Conservation (phyloP, 2,797 vertebrate species). For the Sebastes itinus region DNA sequence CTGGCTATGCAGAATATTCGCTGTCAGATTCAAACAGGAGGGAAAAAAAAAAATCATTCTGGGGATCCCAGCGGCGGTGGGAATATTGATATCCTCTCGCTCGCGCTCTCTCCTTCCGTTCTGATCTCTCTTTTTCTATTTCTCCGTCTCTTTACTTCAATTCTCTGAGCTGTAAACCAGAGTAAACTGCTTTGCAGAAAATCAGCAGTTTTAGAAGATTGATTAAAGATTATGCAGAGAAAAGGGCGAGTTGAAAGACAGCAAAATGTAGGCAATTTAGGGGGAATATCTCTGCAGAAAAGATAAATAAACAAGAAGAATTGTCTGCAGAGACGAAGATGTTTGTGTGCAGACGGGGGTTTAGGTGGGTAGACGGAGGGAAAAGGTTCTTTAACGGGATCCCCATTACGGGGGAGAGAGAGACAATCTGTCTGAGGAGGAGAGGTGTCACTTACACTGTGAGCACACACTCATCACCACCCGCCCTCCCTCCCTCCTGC, state of each 20-base stretch:
- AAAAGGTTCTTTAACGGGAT: constrained; percentile 69
- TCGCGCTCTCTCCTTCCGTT: constrained; percentile 18
- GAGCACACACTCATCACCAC: constrained; percentile 83
- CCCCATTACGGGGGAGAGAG: constrained; percentile 73
- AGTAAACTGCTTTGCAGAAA: constrained; percentile 37
- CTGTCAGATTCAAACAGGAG: constrained; percentile 56
- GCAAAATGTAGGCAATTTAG: constrained; percentile 53
- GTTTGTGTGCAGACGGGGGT: constrained; percentile 1
- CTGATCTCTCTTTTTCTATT: constrained; percentile 45
- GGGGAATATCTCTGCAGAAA: constrained; percentile 36
- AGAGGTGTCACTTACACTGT: constrained; percentile 84
- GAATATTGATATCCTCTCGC: constrained; percentile 67
- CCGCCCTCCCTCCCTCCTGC: constrained; percentile 33
- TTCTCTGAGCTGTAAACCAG: constrained; percentile 41
- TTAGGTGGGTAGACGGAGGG: constrained; percentile 17
- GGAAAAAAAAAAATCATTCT: constrained; percentile 30
- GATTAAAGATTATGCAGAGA: constrained; percentile 68
- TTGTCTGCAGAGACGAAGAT: constrained; percentile 7
- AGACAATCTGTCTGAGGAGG: constrained; percentile 84
- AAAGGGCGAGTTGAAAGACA: constrained; percentile 61
- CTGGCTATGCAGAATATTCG: constrained; percentile 46
- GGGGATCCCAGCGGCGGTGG: constrained; percentile 50
- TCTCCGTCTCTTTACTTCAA: background rate
- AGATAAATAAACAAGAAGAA: constrained; percentile 58
- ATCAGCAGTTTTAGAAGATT: constrained; percentile 65